These are phyloP conservation scores for Zoanthus sansibaricus DNA, from an alignment of 92 coral and sea anemone species.

Conservation along the genomic window DNA sequence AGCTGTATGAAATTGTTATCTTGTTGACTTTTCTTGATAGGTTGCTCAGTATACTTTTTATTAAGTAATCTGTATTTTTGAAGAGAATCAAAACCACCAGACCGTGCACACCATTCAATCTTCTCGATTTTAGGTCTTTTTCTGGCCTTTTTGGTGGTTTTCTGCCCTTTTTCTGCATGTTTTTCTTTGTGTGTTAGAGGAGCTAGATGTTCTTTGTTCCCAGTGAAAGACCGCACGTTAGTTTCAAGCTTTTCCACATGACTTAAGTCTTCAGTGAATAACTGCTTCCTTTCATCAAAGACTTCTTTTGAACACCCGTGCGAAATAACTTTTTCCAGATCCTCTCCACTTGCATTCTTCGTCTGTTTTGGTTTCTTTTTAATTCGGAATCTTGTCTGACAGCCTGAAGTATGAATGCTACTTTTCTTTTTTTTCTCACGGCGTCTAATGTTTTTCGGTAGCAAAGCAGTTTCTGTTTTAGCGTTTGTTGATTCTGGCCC, in stretches of 20 bases:
- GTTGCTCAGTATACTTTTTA: constrained; percentile 34
- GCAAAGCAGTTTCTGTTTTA: neutral
- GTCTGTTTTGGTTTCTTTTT: constrained; percentile 63
- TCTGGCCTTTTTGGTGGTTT: constrained; percentile 4
- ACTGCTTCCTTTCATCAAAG: neutral
- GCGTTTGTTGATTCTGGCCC: neutral
- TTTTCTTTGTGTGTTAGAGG: neutral
- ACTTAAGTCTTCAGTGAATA: constrained; percentile 20
- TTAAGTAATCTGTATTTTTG: constrained; percentile 53
- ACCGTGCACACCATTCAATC: constrained; percentile 80
- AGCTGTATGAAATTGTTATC: neutral
- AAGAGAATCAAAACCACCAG: constrained; percentile 56
- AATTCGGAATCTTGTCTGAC: constrained; percentile 86
- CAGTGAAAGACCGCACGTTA: neutral
- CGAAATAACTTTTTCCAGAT: neutral
- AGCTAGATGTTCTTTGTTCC: neutral
- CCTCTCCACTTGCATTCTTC: neutral
- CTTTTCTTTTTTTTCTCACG: constrained; percentile 59
- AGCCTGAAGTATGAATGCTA: constrained; percentile 73
- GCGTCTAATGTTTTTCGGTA: neutral
- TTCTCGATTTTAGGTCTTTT: constrained; percentile 65
- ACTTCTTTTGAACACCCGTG: neutral
- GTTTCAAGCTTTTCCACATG: neutral
- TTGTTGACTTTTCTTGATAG: constrained; percentile 26
- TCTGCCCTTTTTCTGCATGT: neutral